Evolutionary conservation across 2,888 invertebrate species (phyloP).

Genomic region (Volucella inflata): DNA sequence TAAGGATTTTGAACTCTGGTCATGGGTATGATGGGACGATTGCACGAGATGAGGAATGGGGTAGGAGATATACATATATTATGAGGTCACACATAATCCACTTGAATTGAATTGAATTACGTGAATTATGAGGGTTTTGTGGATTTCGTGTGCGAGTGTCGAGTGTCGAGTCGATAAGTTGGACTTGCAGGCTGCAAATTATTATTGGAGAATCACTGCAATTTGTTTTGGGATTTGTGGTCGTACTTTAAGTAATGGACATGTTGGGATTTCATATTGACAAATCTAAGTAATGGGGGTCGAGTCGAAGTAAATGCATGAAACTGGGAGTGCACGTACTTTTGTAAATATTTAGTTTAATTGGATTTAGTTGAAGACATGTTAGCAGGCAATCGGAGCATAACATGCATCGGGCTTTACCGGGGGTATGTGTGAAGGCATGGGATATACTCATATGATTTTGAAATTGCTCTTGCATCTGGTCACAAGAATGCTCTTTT

Average conservation of each 20-base stretch:
- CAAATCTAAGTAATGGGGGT: background rate
- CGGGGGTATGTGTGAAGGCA: too few relatives aligned
- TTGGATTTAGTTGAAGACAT: too few relatives aligned
- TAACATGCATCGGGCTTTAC: too few relatives aligned
- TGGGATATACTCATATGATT: too few relatives aligned
- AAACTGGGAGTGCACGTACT: too few relatives aligned
- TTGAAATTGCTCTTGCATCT: too few relatives aligned
- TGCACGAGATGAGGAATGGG: background rate
- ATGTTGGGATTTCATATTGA: constrained; percentile 16
- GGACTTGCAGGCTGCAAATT: constrained; percentile 71
- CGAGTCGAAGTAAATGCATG: background rate
- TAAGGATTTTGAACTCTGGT: constrained; percentile 55
- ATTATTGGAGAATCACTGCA: constrained; percentile 70
- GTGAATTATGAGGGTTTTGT: constrained; percentile 71
- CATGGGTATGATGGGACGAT: background rate
- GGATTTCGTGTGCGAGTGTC: constrained; percentile 6
- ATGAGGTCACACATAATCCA: constrained; percentile 73
- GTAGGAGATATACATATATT: constrained; percentile 15
- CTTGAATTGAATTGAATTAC: constrained; percentile 74
- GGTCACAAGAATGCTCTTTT: too few relatives aligned
- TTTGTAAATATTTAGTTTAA: too few relatives aligned
- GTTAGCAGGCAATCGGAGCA: too few relatives aligned
- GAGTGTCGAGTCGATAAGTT: constrained; percentile 71
- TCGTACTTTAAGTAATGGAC: constrained; percentile 50
- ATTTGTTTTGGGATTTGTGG: constrained; percentile 72